phyloP scores from a whole-genome alignment of 2,113 vertebrate species.

The Hystrix brachyura region DNA sequence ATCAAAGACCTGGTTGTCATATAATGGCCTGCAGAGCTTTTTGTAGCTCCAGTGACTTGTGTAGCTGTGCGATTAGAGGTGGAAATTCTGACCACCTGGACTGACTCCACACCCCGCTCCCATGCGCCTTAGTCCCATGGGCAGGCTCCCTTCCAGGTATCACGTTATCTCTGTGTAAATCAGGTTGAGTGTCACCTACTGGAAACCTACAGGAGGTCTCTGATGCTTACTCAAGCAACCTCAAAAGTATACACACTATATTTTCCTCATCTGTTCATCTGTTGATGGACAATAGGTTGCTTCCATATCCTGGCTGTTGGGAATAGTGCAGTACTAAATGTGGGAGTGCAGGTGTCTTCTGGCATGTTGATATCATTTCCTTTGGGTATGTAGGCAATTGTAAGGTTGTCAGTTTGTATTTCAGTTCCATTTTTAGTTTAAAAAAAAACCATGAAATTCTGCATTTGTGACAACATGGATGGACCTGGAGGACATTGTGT shows the following conservation, averaged over 20 bases:
- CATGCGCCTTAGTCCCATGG: not conserved
- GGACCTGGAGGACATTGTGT: not conserved
- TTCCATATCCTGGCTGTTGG: not conserved
- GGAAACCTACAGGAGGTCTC: not conserved
- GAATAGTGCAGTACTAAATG: not conserved
- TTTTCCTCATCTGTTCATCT: not conserved
- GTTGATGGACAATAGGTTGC: not conserved
- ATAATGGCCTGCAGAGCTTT: not conserved
- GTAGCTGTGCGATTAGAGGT: not conserved
- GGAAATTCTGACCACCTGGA: not conserved
- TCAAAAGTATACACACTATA: too few relatives aligned
- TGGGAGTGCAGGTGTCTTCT: too few relatives aligned
- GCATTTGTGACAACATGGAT: not conserved
- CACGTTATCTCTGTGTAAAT: not conserved
- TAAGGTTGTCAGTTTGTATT: not conserved
- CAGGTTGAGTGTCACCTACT: accelerated
- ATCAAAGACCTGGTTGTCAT: not conserved
- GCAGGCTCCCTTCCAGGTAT: not conserved
- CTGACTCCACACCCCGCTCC: not conserved
- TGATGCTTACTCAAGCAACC: not conserved
- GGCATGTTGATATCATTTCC: not conserved
- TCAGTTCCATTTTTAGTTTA: not conserved
- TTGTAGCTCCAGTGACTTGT: not conserved
- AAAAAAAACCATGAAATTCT: not conserved
- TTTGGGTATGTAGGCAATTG: not conserved